A percentile compares a stretch with the other conserved stretches of the same genome.
Conservation (phyloP, 1,140 invertebrate species). For the Forficula auricularia region DNA sequence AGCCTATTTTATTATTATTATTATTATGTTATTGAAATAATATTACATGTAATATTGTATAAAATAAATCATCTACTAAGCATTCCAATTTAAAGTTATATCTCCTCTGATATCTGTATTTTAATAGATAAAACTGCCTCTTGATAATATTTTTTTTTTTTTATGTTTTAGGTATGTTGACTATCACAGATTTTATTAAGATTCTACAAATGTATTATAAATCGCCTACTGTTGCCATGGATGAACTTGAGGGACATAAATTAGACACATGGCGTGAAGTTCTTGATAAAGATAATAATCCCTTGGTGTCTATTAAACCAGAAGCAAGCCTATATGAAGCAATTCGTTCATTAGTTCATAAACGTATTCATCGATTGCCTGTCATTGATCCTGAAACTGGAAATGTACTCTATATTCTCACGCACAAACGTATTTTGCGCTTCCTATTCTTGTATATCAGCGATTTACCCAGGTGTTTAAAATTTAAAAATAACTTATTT, state of each 20-base stretch:
- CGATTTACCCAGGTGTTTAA: no score
- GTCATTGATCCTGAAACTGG: conserved; percentile 88
- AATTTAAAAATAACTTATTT: conserved; percentile 10
- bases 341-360: conserved; percentile 76
- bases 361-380: conserved; percentile 90
- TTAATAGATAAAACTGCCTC: no score
- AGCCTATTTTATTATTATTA: no score
- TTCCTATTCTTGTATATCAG: conserved; percentile 98
- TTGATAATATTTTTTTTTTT: no score
- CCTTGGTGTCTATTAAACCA: conserved; percentile 70
- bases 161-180: conserved; percentile 78
- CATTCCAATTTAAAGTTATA: no score
- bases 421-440: conserved; percentile 93
- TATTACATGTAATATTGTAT: no score
- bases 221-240: conserved; percentile 76
- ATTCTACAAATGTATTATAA: conserved; percentile 97
- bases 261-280: conserved; percentile 89
- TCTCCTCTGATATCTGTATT: no score
- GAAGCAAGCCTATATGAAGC: conserved; percentile 84
- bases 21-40: no score
- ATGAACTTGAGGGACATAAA: conserved; percentile 94
- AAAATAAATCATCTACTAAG: no score
- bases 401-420: conserved; percentile 96
- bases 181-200: conserved; percentile 99
- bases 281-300: conserved; percentile 59